These are phyloP conservation scores for Amphibalanus amphitrite DNA, from an alignment of 1,140 invertebrate species.

Conservation along the genomic window DNA sequence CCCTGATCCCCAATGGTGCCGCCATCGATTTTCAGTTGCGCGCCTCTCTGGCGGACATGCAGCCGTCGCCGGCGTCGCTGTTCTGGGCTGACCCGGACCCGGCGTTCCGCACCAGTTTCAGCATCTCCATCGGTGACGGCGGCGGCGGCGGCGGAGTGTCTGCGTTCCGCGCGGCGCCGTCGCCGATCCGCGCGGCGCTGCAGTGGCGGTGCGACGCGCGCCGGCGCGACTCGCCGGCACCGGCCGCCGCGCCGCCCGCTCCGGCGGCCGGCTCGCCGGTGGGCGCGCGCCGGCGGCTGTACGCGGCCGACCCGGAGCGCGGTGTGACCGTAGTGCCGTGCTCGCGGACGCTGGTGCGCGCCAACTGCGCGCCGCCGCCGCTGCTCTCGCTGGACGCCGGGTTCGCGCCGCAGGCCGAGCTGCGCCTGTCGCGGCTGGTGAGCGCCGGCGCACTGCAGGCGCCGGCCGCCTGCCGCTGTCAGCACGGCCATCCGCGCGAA, in stretches of 20 bases:
- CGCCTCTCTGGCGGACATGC: neutral
- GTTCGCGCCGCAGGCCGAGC: neutral
- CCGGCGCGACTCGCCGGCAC: neutral
- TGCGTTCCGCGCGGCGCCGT: neutral
- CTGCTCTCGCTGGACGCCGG: neutral
- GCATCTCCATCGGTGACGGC: neutral
- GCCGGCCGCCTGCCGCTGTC: neutral
- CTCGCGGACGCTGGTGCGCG: neutral
- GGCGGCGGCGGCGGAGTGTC: neutral
- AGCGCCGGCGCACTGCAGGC: neutral
- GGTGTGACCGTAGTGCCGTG: neutral
- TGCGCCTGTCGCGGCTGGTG: neutral
- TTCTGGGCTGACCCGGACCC: neutral
- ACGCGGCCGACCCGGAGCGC: neutral
- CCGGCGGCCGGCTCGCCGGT: neutral
- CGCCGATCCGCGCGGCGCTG: neutral
- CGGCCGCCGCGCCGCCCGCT: too few relatives aligned
- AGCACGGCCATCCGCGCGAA: neutral
- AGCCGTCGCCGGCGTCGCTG: neutral
- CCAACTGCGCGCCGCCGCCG: neutral
- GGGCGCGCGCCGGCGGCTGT: neutral
- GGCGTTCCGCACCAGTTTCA: neutral
- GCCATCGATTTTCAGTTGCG: neutral
- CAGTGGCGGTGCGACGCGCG: neutral
- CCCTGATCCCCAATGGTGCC: neutral